Conservation (phyloP, 2,888 invertebrate species). For the Selenia dentaria region DNA sequence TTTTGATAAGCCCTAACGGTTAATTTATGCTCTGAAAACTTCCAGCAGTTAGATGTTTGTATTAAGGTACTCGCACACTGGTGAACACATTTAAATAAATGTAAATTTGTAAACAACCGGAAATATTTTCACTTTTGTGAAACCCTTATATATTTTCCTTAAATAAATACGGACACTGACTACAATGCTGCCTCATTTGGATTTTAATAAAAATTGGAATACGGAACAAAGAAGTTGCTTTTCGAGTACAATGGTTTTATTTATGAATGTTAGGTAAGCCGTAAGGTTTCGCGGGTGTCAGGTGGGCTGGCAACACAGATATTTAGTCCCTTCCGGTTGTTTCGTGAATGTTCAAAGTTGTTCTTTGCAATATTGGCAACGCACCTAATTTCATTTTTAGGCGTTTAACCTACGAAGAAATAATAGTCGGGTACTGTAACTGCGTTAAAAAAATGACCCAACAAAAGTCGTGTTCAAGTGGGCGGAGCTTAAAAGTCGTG, state of each 20-base stretch:
- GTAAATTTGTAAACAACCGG: background rate
- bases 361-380: conserved; percentile 3
- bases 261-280: conserved; percentile 31
- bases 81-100: too few relatives aligned
- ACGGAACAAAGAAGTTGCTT: conserved; percentile 12
- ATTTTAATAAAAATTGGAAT: conserved; percentile 11
- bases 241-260: conserved; percentile 32
- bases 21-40: too few relatives aligned
- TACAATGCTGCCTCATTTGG: conserved; percentile 18
- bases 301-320: conserved; percentile 29
- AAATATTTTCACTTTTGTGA: background rate
- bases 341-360: conserved; percentile 9
- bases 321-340: conserved; percentile 45
- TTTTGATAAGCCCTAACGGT: too few relatives aligned
- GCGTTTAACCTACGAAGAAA: too few relatives aligned
- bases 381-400: conserved; percentile 3
- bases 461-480: too few relatives aligned
- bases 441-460: too few relatives aligned
- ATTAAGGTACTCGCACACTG: too few relatives aligned
- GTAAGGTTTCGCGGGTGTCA: conserved; percentile 32
- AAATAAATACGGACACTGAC: conserved; percentile 1
- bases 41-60: too few relatives aligned
- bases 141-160: background rate
- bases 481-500: too few relatives aligned
- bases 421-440: too few relatives aligned